Conservation (phyloP, 1,140 invertebrate genomes). For the Acarapis woodi region DNA sequence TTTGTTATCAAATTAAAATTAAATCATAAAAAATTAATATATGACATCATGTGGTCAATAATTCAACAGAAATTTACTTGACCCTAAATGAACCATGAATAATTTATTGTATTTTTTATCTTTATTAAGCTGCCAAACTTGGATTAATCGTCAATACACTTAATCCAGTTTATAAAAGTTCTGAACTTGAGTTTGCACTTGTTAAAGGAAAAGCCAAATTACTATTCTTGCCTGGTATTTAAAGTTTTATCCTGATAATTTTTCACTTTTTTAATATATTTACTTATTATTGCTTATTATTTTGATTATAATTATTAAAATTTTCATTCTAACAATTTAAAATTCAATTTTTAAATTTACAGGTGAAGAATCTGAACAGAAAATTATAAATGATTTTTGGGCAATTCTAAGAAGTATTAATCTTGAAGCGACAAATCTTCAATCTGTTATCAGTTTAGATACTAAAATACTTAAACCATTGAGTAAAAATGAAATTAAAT, state of each 20-base stretch:
- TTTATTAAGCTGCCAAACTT: constrained; percentile 6
- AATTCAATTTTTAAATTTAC: too few relatives aligned
- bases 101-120: constrained; percentile 7
- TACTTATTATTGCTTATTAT: too few relatives aligned
- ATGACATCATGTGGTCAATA: too few relatives aligned
- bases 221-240: constrained; percentile 8
- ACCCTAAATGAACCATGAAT: too few relatives aligned
- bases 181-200: constrained; percentile 9
- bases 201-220: constrained; percentile 7
- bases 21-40: too few relatives aligned
- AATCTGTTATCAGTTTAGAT: not conserved
- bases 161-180: constrained; percentile 10
- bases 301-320: too few relatives aligned
- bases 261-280: too few relatives aligned
- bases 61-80: too few relatives aligned
- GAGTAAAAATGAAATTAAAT: not conserved
- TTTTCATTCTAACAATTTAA: too few relatives aligned
- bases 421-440: not conserved
- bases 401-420: constrained; percentile 1
- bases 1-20: too few relatives aligned
- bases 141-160: constrained; percentile 8
- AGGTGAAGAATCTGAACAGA: constrained; percentile 8
- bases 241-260: too few relatives aligned
- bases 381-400: constrained; percentile 6
- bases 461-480: too few relatives aligned